Evolutionary conservation across 2,797 vertebrate species (phyloP), one percentile per base, ranked within the genome.

Genomic region (Threskiornis aethiopicus): DNA sequence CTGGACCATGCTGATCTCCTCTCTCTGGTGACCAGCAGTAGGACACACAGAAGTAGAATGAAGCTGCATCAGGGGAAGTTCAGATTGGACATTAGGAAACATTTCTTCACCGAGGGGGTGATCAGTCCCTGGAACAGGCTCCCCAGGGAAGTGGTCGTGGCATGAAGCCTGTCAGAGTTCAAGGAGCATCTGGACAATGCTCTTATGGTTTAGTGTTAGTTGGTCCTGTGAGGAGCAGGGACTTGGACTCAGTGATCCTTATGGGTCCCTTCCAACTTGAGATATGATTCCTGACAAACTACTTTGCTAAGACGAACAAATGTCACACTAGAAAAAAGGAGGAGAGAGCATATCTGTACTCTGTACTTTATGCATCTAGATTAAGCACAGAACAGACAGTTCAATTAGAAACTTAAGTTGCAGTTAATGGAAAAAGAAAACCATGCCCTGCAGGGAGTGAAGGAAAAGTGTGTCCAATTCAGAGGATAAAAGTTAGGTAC

Each of bases 181-280:
- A 49, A 37, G 37, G 8, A 64, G 18, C 1, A 1, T 17, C 33
- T 59, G 24, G 44, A 46, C 2, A 2, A 52, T 13, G 44, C 2
- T 52, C 4, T 58, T n/a, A 52, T 3, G 4, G 12, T 66, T 51
- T 59, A 46, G n/a, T 26, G 8, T 39, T 58, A 17, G 51, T 51
- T 31, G 8, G 33, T 51, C 51, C 39, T 46, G 9, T 4, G 1
- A 71, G 16, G 9, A 55, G 5, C 35, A 55, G 10, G 49, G 31
- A 49, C 15, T n/a, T 44, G 24, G 37, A 44, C 20, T 51, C 2
- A 1, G 25, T 25, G 28, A 58, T 59, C 10, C 13, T 39, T 47
- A 54, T 24, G 29, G 17, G 14, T 41, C 25, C 46, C 39, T 41
- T 54, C 25, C n/a, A 66, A 31, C 16, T 35, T 2, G 5, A 72